Conservation (phyloP, 2,113 vertebrate genomes). For the Donacobius atricapilla region DNA sequence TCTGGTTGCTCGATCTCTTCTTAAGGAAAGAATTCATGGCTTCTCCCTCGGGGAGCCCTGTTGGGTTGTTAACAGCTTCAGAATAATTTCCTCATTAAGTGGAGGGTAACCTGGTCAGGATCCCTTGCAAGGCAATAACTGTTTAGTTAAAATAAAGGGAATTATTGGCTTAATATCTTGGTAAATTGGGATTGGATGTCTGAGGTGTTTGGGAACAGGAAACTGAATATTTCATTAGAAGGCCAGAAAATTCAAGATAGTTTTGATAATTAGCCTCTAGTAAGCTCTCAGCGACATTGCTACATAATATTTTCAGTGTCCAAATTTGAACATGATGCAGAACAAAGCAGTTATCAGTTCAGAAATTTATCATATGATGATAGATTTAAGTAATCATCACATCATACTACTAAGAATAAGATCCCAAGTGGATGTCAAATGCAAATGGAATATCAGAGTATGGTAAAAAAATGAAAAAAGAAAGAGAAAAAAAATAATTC, state of each 20-base stretch:
- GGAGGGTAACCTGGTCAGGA: constrained; percentile 60
- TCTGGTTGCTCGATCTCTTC: constrained; percentile 26
- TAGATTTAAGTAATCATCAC: neutral
- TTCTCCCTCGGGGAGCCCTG: constrained; percentile 14
- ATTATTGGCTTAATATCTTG: constrained; percentile 63
- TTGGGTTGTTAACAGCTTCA: constrained; percentile 53
- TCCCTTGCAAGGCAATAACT: constrained; percentile 37
- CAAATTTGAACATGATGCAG: neutral
- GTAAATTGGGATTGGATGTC: neutral
- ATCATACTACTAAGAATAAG: neutral
- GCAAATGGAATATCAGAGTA: neutral
- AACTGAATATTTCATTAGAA: neutral
- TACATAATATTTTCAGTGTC: neutral
- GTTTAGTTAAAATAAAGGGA: constrained; percentile 68
- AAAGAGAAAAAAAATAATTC: neutral
- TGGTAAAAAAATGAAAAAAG: too few species aligned
- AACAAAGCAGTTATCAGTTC: neutral
- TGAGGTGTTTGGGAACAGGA: neutral
- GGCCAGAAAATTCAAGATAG: neutral
- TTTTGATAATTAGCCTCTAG: neutral
- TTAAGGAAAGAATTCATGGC: constrained; percentile 8
- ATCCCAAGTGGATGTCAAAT: neutral
- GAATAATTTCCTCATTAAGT: constrained; percentile 66
- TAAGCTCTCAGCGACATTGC: neutral
- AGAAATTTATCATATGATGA: neutral